phyloP scores from a whole-genome alignment of 2,888 invertebrate genomes.

The Cheilosia scutellata region DNA sequence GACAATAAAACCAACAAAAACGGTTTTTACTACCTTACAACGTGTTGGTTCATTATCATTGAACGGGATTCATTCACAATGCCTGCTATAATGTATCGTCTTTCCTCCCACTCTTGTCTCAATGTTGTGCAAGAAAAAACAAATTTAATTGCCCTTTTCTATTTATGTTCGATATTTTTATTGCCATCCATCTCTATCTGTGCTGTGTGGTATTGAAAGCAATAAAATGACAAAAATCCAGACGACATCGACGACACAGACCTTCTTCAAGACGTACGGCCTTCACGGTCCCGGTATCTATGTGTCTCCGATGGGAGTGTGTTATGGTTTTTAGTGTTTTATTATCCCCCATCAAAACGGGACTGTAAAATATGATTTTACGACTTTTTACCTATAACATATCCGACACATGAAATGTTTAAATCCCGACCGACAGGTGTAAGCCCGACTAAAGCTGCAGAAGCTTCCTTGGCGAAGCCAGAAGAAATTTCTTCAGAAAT shows the following conservation, averaged over 20 bases:
- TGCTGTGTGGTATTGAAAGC: constrained; percentile 38
- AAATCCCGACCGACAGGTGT: constrained; percentile 58
- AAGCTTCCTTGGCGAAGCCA: constrained; percentile 30
- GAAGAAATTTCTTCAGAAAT: constrained; percentile 69
- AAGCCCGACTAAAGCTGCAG: constrained; percentile 36
- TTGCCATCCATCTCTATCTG: constrained; percentile 48
- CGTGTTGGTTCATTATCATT: constrained; percentile 67
- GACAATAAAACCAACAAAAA: constrained; percentile 60
- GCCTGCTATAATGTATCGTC: constrained; percentile 2
- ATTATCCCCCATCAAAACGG: constrained; percentile 56
- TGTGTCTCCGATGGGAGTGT: constrained; percentile 32
- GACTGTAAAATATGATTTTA: constrained; percentile 67
- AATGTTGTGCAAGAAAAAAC: not conserved
- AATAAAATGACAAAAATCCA: constrained; percentile 60
- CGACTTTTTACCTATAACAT: constrained; percentile 45
- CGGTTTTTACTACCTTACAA: constrained; percentile 65
- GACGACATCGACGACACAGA: constrained; percentile 34
- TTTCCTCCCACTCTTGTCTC: constrained; percentile 53
- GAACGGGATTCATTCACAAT: constrained; percentile 20
- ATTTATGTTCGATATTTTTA: constrained; percentile 52
- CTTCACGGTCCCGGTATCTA: constrained; percentile 37
- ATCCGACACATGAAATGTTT: constrained; percentile 7
- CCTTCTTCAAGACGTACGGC: constrained; percentile 23
- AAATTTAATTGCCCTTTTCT: constrained; percentile 58
- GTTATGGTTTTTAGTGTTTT: constrained; percentile 70